phyloP scores from a whole-genome alignment of 2,888 invertebrate genomes.

The Lypha dubia region DNA sequence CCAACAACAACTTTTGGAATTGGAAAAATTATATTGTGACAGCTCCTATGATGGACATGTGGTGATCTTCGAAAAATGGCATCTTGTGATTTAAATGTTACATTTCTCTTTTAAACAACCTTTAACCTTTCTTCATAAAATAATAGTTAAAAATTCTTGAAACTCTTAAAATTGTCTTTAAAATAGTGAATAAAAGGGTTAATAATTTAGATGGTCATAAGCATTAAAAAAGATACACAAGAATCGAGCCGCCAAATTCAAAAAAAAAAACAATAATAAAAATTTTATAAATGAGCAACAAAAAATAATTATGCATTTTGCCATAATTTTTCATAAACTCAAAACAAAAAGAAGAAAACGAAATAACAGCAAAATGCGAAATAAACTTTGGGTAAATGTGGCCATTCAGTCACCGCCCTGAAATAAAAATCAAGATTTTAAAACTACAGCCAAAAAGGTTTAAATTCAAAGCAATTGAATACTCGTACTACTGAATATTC shows the following conservation, averaged over 20 bases:
- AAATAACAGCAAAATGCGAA: conserved; percentile 28
- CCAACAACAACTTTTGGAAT: no score
- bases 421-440: conserved; percentile 56
- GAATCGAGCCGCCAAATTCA: conserved; percentile 39
- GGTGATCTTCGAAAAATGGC: no score
- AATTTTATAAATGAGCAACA: conserved; percentile 25
- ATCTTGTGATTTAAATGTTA: no score
- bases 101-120: no score
- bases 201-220: conserved; percentile 30
- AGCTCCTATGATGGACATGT: no score
- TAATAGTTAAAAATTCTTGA: neutral
- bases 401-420: conserved; percentile 64
- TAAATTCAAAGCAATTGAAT: conserved; percentile 51
- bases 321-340: conserved; percentile 77
- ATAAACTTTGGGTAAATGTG: conserved; percentile 60
- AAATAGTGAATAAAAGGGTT: conserved; percentile 50
- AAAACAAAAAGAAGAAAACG: conserved; percentile 44
- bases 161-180: neutral
- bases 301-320: conserved; percentile 81
- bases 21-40: no score
- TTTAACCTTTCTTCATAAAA: no score
- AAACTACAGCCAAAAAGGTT: conserved; percentile 30
- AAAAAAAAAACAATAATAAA: conserved; percentile 29
- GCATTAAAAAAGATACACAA: conserved; percentile 26
- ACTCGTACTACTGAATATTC: conserved; percentile 42